Evolutionary conservation across 2,113 vertebrate genomes (phyloP), one percentile per base, ranked within the genome.

Genomic region (Pristiophorus japonicus): DNA sequence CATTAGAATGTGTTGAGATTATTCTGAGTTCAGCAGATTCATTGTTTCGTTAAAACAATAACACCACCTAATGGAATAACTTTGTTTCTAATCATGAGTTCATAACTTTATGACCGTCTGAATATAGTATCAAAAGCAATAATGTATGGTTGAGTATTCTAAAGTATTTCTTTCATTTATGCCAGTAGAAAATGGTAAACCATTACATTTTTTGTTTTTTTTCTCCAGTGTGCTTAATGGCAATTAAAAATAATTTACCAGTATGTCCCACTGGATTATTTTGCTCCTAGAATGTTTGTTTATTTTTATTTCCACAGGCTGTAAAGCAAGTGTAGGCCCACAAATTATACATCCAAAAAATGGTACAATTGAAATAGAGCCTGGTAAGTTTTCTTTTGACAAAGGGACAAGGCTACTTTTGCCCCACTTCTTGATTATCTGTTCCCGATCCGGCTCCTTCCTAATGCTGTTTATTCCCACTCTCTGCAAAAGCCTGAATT

Each of bases 271-370:
- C 22, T 66, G n/a, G n/a, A 92, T 62, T 66, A 42, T 24, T 67
- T 94, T 67, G 20, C 38, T 94, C 3, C 65, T 5, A 27, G 12
- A 30, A 70, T 51, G 22, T 24, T 42, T 51, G 22, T 24, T 42
- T 88, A 88, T 59, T 70, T 45, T 70, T 70, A 51, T 70, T 94
- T 94, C 18, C 45, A 70, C 45, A 94, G 93, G 65, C 65, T 94
- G 93, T 67, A 51, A 67, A 67, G 45, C 38, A 14, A 51, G 38
- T 95, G 59, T 96, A 88, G 59, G 0, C 24, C 98, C 98, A 47
- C 78, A 97, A 87, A 97, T 99, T 51, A 4, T 34, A 47, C 65
- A 94, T 30, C 93, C 93, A 70, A 70, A 45, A 67, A 94, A 70
- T 73, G 66, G 66, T 94, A 94, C 65, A 94, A 94, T 70, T 70